These are phyloP conservation scores for Scaptomyza montana DNA, from an alignment of 1,140 invertebrate genomes.

Conservation along the genomic window DNA sequence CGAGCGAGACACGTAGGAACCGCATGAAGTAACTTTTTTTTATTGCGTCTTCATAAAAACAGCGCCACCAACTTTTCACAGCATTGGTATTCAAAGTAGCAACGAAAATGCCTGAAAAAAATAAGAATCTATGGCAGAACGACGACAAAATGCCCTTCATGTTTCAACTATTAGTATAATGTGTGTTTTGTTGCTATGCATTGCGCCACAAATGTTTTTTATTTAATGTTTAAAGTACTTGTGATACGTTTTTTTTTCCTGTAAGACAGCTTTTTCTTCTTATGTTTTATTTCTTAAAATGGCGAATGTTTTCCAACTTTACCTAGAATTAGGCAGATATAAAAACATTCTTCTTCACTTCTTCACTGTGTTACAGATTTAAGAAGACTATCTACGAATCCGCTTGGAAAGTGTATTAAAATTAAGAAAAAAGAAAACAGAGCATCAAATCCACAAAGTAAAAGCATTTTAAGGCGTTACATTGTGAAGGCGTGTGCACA, in stretches of 20 bases:
- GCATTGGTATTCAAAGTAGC: conserved; percentile 81
- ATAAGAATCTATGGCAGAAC: neutral
- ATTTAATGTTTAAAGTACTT: no score
- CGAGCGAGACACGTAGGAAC: conserved; percentile 58
- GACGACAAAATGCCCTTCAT: neutral
- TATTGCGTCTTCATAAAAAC: conserved; percentile 79
- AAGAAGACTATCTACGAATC: no score
- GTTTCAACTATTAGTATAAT: neutral
- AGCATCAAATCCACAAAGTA: conserved; percentile 63
- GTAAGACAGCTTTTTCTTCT: no score
- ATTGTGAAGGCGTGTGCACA: neutral
- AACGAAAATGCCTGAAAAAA: conserved; percentile 43
- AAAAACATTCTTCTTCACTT: no score
- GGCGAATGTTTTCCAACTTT: no score
- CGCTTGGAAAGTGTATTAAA: neutral
- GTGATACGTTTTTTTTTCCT: no score
- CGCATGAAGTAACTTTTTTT: conserved; percentile 78
- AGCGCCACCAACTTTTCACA: conserved; percentile 63
- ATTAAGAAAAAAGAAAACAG: conserved; percentile 25
- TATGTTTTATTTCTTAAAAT: no score
- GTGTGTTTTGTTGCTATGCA: no score
- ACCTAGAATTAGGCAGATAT: no score
- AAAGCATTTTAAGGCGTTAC: conserved; percentile 50
- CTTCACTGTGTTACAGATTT: no score
- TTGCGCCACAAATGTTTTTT: no score